These are phyloP conservation scores for Microcebus lehilahytsara DNA, from an alignment of 2,113 vertebrate species.

Conservation along the genomic window DNA sequence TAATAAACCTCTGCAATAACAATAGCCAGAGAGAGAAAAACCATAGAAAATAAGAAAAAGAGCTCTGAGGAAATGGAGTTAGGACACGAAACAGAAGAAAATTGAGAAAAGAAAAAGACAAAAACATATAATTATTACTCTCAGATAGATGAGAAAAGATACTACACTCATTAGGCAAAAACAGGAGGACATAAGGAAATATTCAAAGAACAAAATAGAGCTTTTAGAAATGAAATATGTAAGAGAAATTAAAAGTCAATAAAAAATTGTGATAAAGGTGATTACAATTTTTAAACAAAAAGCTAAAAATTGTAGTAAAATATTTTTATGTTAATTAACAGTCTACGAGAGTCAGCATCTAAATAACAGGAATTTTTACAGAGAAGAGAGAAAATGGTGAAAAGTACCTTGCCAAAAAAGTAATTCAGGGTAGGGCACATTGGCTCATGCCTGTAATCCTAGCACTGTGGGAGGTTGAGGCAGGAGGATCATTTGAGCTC, in stretches of 20 bases:
- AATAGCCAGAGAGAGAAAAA: neutral
- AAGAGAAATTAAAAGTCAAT: neutral
- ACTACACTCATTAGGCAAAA: neutral
- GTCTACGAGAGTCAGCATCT: neutral
- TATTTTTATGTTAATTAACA: neutral
- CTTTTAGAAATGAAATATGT: neutral
- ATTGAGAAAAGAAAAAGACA: neutral
- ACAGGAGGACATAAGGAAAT: neutral
- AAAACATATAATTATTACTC: neutral
- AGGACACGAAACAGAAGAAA: neutral
- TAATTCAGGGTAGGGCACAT: too few relatives aligned
- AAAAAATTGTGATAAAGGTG: conserved; percentile 2
- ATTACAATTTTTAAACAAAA: conserved; percentile 25
- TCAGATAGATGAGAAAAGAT: neutral
- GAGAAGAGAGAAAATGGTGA: neutral
- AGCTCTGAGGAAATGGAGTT: neutral
- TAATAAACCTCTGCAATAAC: neutral
- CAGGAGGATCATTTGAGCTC: too few relatives aligned
- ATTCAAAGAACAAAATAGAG: neutral
- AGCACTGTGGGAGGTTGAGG: too few relatives aligned
- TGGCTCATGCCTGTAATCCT: too few relatives aligned
- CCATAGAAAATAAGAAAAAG: neutral
- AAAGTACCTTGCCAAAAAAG: neutral
- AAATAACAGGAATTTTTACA: conserved; percentile 20
- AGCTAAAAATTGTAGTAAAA: neutral